These are phyloP conservation scores for Pterocles orientalis DNA, from an alignment of 2,113 vertebrate species.

Conservation along the genomic window DNA sequence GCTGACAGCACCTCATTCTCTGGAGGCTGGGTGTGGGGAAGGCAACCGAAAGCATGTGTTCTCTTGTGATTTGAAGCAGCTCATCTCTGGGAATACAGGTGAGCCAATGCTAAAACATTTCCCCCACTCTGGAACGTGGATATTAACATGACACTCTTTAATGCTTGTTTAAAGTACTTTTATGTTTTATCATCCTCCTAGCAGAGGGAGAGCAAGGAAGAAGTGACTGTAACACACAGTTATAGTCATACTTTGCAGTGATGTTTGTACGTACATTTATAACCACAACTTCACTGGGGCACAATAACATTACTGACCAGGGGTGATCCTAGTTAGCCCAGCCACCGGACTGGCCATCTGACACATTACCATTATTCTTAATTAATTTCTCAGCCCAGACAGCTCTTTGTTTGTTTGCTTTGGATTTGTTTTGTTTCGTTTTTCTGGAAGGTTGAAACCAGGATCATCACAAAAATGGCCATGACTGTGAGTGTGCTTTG, in stretches of 20 bases:
- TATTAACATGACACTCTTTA: neutral
- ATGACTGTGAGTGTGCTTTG: neutral
- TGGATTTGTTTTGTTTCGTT: too few species aligned
- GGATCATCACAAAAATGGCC: neutral
- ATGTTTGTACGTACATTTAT: neutral
- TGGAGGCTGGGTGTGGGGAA: neutral
- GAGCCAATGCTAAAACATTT: neutral
- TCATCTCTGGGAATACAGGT: neutral
- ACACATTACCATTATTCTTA: neutral
- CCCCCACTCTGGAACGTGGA: neutral
- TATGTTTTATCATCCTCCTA: neutral
- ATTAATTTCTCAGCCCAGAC: neutral
- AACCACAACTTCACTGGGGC: neutral
- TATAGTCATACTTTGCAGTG: neutral
- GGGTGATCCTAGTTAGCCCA: neutral
- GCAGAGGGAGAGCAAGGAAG: neutral
- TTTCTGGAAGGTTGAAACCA: neutral
- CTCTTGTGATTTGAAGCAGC: neutral
- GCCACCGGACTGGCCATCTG: neutral
- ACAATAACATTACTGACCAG: neutral
- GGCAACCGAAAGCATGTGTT: neutral
- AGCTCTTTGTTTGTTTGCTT: neutral
- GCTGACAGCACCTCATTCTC: neutral
- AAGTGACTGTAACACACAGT: neutral
- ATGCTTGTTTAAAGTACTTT: neutral